phyloP scores from a whole-genome alignment of 2,888 invertebrate genomes.

The Troilus luridus region DNA sequence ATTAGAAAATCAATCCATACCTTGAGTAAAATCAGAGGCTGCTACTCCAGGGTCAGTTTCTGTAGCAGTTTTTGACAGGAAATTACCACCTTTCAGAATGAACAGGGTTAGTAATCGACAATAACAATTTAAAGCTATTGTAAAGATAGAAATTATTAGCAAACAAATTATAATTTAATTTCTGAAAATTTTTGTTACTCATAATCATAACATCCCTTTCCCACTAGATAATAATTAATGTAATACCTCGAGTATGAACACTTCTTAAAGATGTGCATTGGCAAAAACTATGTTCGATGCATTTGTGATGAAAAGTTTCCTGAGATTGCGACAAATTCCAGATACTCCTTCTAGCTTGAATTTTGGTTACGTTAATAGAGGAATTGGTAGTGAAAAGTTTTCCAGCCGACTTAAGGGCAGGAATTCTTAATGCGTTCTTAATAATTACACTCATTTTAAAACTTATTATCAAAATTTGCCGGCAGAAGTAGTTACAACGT shows the following conservation, averaged over 20 bases:
- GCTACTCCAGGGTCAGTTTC: constrained; percentile 41
- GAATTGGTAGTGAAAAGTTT: constrained; percentile 53
- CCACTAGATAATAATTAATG: not conserved
- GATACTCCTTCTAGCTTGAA: constrained; percentile 48
- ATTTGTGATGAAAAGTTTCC: constrained; percentile 46
- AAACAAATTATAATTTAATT: not conserved
- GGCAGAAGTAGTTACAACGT: constrained; percentile 33
- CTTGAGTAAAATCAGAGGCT: constrained; percentile 52
- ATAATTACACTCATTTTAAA: constrained; percentile 60
- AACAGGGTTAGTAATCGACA: constrained; percentile 46
- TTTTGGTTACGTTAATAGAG: not conserved
- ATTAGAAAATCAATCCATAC: constrained; percentile 46
- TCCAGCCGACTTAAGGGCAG: constrained; percentile 59
- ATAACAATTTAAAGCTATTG: not conserved
- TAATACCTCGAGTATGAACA: constrained; percentile 50
- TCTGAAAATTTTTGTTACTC: not conserved
- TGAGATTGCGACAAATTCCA: constrained; percentile 37
- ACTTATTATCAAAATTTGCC: not conserved
- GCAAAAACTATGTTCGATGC: constrained; percentile 7
- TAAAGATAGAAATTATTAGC: not conserved
- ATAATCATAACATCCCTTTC: not conserved
- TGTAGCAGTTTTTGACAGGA: constrained; percentile 57
- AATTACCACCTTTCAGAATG: constrained; percentile 58
- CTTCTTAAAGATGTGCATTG: constrained; percentile 35
- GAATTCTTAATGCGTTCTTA: constrained; percentile 60